phyloP scores from a whole-genome alignment of 2,797 vertebrate genomes.

The Rhinichthys osculus region DNA sequence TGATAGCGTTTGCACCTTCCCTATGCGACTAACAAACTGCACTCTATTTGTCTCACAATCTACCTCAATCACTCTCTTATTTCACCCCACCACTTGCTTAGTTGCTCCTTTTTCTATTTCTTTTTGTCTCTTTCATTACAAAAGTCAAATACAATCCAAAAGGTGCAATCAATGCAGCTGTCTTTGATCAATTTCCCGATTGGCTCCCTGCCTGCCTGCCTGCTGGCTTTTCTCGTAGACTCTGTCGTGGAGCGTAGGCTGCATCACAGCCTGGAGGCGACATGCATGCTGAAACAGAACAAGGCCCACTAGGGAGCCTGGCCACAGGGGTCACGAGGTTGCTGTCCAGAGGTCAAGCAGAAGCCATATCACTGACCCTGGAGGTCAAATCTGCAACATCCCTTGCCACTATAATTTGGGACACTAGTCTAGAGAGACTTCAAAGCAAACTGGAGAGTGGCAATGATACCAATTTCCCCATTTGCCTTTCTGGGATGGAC shows the following conservation, averaged over 20 bases:
- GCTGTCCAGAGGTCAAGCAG: constrained; percentile 61
- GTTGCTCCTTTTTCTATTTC: constrained; percentile 3
- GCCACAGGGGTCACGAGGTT: constrained; percentile 54
- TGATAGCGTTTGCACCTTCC: constrained; percentile 26
- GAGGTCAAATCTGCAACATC: constrained; percentile 62
- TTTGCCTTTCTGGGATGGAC: constrained; percentile 37
- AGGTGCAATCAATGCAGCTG: constrained; percentile 38
- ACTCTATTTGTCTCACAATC: constrained; percentile 12
- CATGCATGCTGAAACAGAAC: constrained; percentile 54
- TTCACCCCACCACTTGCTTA: constrained; percentile 9
- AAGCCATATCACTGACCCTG: constrained; percentile 46
- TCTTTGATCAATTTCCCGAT: constrained; percentile 29
- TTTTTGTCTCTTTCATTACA: constrained; percentile 21
- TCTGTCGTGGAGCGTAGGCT: constrained; percentile 3
- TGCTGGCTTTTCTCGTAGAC: constrained; percentile 39
- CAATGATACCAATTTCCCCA: constrained; percentile 29
- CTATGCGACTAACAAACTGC: constrained; percentile 35
- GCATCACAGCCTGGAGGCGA: constrained; percentile 61
- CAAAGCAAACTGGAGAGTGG: constrained; percentile 26
- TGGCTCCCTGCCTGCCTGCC: constrained; percentile 30
- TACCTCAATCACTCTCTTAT: background rate
- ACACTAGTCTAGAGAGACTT: constrained; percentile 18
- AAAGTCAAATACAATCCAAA: constrained; percentile 41
- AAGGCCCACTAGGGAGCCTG: constrained; percentile 59
- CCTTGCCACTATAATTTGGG: constrained; percentile 53